Base-by-base conservation (phyloP, 1,140 invertebrate genomes). In the Microplitis mediator region DNA sequence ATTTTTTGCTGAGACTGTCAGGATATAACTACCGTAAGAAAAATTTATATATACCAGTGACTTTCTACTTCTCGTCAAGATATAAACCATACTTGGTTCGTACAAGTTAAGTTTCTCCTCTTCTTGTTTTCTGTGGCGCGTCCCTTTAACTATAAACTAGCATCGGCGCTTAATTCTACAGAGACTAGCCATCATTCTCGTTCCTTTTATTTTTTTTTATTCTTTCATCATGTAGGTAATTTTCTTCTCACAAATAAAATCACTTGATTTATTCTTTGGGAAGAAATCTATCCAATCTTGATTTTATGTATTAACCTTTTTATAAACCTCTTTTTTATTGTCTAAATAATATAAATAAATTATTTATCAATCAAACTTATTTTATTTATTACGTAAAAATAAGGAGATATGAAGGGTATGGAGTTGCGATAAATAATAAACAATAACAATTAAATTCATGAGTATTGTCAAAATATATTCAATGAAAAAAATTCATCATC, bases 381-480 rank as follows among this genome's bases (percentile, higher is more conserved):
- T 45, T 11, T 36, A 36, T 50, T 36, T 58, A 32, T 4, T 62
- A 16, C 1, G n/a, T 16, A n/a, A 8, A 51, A 52, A 61, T 1
- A 61, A 13, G 50, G 45, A 66, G 36, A 45, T 14, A 32, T 9
- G 34, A 52, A 31, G n/a, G n/a, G 16, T 45, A 14, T 50, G 45
- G 51, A 39, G 13, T 34, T 14, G 11, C 14, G n/a, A 39, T 62
- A 36, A n/a, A 65, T 52, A 13, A 69, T 66, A 6, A 75, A 75
- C 45, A 72, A 58, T 68, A 69, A 35, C 3, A 52, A 73, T 69
- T 45, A 50, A 39, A 36, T 63, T 54, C 60, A 60, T 61, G 70
- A 75, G 78, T 82, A 82, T 81, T 79, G 79, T 82, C 80, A 82
- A 82, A 82, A 82, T 82, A 82, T 82, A 82, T 82, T 82, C 77